Percentiles rank a stretch among this genome's conserved stretches.
These are phyloP conservation scores for Dasyprocta punctata DNA, from an alignment of 2,113 vertebrate genomes.

Conservation along the genomic window DNA sequence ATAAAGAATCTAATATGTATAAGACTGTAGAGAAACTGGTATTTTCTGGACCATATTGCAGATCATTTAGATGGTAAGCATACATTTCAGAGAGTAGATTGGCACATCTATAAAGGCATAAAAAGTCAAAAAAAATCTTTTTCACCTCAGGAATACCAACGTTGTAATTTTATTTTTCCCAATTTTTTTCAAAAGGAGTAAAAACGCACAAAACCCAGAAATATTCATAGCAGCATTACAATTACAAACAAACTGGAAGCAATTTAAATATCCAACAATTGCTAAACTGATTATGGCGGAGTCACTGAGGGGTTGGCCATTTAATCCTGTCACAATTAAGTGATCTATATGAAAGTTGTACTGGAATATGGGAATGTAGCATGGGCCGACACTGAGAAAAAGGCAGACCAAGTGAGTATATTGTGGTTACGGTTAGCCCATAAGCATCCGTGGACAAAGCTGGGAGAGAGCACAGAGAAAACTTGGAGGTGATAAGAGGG, in stretches of 20 bases:
- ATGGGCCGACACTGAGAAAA: background rate
- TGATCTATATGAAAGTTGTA: background rate
- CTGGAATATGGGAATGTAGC: background rate
- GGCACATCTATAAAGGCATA: background rate
- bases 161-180: background rate
- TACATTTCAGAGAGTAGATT: background rate
- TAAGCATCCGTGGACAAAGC: background rate
- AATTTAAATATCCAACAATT: conserved; percentile 10
- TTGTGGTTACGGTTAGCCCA: background rate
- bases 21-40: background rate
- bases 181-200: background rate
- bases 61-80: background rate
- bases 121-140: conserved; percentile 19
- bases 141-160: background rate
- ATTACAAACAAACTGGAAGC: background rate
- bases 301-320: conserved; percentile 4
- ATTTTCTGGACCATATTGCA: background rate
- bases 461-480: background rate
- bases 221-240: background rate
- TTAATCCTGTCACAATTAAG: conserved; percentile 18
- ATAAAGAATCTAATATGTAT: background rate
- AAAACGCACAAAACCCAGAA: background rate
- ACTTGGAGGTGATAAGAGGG: background rate
- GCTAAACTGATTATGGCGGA: conserved; percentile 46
- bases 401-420: background rate